phyloP scores from a whole-genome alignment of 2,888 invertebrate genomes.

The Lasioglossum malachurum region DNA sequence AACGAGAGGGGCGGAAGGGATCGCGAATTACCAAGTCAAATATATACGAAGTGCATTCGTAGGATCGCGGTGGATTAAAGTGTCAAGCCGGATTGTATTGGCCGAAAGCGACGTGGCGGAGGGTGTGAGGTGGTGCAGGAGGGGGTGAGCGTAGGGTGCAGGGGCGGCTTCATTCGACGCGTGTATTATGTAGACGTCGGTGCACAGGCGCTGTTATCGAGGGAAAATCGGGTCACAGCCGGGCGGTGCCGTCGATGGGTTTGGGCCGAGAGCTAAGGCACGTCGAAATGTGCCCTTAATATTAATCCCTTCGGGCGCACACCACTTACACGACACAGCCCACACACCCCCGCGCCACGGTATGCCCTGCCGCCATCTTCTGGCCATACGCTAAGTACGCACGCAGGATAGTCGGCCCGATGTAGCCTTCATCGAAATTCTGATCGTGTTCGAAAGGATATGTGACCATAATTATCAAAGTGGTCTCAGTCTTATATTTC shows the following conservation, averaged over 20 bases:
- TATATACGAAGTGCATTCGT: conserved; percentile 61
- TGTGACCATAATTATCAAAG: too few species aligned
- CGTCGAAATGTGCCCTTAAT: conserved; percentile 72
- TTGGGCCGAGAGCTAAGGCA: conserved; percentile 57
- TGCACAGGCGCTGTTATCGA: conserved; percentile 65
- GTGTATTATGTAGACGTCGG: conserved; percentile 70
- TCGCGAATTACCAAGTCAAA: conserved; percentile 64
- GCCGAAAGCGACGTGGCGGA: conserved; percentile 52
- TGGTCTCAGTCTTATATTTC: too few species aligned
- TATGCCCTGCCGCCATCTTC: background rate
- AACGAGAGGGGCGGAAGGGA: background rate
- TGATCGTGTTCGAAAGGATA: background rate
- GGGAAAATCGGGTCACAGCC: conserved; percentile 67
- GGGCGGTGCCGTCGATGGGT: conserved; percentile 51
- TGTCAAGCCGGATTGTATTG: conserved; percentile 65
- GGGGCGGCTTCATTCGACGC: conserved; percentile 59
- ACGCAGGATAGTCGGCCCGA: conserved; percentile 50
- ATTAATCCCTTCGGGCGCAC: conserved; percentile 69
- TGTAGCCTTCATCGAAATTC: conserved; percentile 33
- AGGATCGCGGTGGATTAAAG: conserved; percentile 66
- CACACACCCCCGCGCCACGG: background rate
- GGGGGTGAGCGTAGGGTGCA: background rate
- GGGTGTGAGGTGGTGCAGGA: background rate
- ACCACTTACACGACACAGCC: conserved; percentile 56
- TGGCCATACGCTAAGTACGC: conserved; percentile 41